A percentile compares a stretch with the other conserved stretches of the same genome.
Evolutionary conservation across 1,140 invertebrate genomes (phyloP).

Genomic region (Trichomalopsis sarcophagae): DNA sequence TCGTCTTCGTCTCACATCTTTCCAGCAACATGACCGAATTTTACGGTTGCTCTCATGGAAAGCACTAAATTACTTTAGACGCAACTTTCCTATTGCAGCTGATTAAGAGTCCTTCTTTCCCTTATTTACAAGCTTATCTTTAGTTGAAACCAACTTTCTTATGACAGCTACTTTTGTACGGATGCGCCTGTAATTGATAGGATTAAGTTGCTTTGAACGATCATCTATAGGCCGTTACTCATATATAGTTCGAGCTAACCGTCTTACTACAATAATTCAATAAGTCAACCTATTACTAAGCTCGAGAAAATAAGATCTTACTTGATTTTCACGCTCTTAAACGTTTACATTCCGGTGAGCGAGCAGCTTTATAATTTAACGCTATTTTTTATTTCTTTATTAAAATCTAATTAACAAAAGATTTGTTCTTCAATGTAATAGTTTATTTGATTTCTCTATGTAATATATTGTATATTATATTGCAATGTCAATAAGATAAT

Average conservation of each 20-base stretch:
- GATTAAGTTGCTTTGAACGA: not conserved
- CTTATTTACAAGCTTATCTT: constrained; percentile 1
- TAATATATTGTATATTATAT: too few species aligned
- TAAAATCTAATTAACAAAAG: too few species aligned
- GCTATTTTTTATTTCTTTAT: too few species aligned
- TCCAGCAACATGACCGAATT: not conserved
- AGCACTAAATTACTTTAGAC: not conserved
- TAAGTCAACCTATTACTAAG: not conserved
- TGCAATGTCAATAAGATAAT: not conserved
- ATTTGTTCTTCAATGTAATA: too few species aligned
- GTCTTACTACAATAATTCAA: not conserved
- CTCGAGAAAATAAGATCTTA: not conserved
- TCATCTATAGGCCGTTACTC: not conserved
- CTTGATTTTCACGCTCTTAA: not conserved
- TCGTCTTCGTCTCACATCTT: not conserved
- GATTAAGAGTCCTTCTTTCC: not conserved
- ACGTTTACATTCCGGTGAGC: too few species aligned
- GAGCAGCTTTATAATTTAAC: too few species aligned
- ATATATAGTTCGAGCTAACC: not conserved
- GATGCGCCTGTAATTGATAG: not conserved
- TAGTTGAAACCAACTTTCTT: not conserved
- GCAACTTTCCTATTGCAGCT: not conserved
- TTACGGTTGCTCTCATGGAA: not conserved
- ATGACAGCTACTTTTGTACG: not conserved
- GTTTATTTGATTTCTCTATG: too few species aligned